These are phyloP conservation scores for Amazona guildingii DNA, from an alignment of 2,113 vertebrate genomes.

Conservation along the genomic window DNA sequence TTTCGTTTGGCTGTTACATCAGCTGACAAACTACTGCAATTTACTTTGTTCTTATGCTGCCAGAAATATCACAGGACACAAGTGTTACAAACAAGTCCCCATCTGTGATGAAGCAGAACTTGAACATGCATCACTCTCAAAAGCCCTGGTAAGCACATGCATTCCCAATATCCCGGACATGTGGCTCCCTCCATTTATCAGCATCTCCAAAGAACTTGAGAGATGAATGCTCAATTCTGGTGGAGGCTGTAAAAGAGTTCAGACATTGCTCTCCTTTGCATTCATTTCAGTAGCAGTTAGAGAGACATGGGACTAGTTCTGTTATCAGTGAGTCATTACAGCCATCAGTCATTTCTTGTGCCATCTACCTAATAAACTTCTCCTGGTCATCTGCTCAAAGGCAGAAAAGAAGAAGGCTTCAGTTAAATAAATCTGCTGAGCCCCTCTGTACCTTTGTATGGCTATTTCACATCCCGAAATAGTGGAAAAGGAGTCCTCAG, in stretches of 20 bases:
- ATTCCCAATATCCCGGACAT: background rate
- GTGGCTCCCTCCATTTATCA: background rate
- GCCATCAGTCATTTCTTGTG: background rate
- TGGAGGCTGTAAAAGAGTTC: background rate
- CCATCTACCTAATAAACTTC: background rate
- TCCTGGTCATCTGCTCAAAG: background rate
- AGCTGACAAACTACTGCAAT: background rate
- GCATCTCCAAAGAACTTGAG: background rate
- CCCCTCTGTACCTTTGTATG: background rate
- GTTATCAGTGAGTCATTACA: background rate
- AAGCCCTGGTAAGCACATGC: background rate
- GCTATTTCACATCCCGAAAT: background rate
- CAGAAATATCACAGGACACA: background rate
- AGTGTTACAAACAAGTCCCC: background rate
- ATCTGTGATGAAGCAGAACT: background rate
- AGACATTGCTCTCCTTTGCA: background rate
- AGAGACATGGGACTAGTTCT: background rate
- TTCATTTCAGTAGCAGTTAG: background rate
- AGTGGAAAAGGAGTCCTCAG: background rate
- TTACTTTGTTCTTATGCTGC: background rate
- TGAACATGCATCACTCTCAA: rapidly evolving
- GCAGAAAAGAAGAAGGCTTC: background rate
- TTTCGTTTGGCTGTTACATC: background rate
- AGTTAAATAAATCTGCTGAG: background rate
- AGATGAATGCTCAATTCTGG: background rate